A percentile compares a stretch with the other conserved stretches of the same genome.
These are phyloP conservation scores for Gobiocypris rarus DNA, from an alignment of 2,113 vertebrate genomes.

Conservation along the genomic window DNA sequence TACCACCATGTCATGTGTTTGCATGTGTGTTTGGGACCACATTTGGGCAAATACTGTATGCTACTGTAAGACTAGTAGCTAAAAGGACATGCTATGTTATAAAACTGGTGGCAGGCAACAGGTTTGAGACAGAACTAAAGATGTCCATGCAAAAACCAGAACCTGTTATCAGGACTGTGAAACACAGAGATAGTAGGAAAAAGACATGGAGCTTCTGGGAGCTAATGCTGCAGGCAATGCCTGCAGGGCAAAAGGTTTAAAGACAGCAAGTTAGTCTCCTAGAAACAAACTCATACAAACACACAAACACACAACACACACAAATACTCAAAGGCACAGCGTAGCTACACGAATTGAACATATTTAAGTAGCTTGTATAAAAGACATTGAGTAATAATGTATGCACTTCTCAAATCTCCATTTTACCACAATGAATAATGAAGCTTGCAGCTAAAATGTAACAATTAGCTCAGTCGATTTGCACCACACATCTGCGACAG, in stretches of 20 bases:
- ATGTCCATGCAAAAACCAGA: constrained; percentile 8
- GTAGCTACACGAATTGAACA: constrained; percentile 4
- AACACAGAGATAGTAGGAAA: background rate
- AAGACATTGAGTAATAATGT: constrained; percentile 10
- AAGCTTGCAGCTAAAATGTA: constrained; percentile 28
- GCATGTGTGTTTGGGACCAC: background rate
- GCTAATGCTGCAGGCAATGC: constrained; percentile 60
- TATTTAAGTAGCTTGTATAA: background rate
- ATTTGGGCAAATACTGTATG: too few species aligned
- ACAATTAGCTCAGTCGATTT: constrained; percentile 41
- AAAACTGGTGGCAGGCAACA: background rate
- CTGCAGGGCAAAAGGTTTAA: constrained; percentile 59
- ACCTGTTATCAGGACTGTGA: constrained; percentile 9
- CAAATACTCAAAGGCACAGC: constrained; percentile 46
- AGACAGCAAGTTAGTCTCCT: constrained; percentile 48
- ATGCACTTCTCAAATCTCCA: constrained; percentile 17
- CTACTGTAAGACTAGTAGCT: background rate
- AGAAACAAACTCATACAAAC: constrained; percentile 36
- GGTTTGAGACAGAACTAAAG: background rate
- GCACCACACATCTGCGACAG: constrained; percentile 19
- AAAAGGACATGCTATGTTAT: background rate
- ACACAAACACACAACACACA: constrained; percentile 34
- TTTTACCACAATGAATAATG: constrained; percentile 52
- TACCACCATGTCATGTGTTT: background rate
- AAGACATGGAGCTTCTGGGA: constrained; percentile 37